A percentile compares a stretch with the other conserved stretches of the same genome.
Conservation (phyloP, 2,797 vertebrate genomes). For the Odontamblyopus rebecca region DNA sequence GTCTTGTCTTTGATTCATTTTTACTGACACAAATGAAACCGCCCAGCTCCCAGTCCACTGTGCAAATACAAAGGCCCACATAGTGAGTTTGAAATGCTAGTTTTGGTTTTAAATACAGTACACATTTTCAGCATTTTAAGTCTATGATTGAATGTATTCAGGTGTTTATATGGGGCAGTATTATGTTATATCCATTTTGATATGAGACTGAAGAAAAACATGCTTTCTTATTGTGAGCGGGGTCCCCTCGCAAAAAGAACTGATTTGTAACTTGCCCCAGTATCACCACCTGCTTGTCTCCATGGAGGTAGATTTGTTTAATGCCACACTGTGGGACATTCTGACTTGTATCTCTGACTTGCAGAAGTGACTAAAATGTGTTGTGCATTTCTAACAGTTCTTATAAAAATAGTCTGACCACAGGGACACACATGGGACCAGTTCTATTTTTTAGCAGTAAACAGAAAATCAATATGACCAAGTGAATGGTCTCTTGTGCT, state of each 20-base stretch:
- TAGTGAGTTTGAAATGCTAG: background rate
- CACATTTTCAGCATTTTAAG: background rate
- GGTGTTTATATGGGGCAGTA: background rate
- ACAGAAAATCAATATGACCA: constrained; percentile 49
- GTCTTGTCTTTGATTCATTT: constrained; percentile 7
- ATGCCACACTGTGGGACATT: no score
- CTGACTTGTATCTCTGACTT: constrained; percentile 6
- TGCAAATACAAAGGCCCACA: background rate
- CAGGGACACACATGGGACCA: constrained; percentile 16
- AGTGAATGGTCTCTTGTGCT: constrained; percentile 38
- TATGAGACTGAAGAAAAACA: no score
- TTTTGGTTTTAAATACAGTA: background rate
- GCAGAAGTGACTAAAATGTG: constrained; percentile 13
- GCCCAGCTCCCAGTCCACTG: background rate
- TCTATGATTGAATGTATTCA: background rate
- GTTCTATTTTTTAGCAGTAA: constrained; percentile 46
- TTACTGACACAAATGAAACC: constrained; percentile 3
- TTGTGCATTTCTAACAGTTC: constrained; percentile 9
- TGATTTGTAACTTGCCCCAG: no score
- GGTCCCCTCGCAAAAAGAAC: no score
- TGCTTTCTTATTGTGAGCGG: no score
- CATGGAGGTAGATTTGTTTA: no score
- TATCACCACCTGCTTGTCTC: no score
- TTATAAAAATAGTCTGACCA: constrained; percentile 35
- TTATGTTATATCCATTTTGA: no score